These are phyloP conservation scores for Baronia brevicornis DNA, from an alignment of 2,888 invertebrate genomes.

Conservation along the genomic window DNA sequence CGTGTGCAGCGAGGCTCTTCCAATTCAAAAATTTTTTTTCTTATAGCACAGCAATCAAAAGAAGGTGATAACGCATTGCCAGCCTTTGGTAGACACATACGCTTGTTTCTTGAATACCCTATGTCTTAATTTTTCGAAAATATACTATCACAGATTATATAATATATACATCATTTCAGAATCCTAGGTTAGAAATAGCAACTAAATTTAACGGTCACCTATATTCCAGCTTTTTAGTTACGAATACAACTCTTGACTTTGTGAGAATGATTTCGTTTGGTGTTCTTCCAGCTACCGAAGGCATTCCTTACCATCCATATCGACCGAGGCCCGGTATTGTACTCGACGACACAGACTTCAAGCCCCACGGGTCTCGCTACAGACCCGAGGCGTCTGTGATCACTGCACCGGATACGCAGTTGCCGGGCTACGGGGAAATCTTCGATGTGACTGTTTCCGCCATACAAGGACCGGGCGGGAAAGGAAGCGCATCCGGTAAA, in stretches of 20 bases:
- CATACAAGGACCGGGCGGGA: conserved; percentile 86
- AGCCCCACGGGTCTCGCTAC: conserved; percentile 76
- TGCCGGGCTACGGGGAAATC: conserved; percentile 81
- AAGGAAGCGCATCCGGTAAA: conserved; percentile 53
- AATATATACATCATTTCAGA: too few species aligned
- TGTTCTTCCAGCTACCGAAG: conserved; percentile 48
- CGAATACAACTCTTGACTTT: too few species aligned
- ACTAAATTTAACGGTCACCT: too few species aligned
- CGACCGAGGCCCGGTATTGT: conserved; percentile 90
- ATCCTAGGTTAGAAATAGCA: too few species aligned
- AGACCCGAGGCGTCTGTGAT: conserved; percentile 57
- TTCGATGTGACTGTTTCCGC: conserved; percentile 93
- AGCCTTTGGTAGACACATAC: too few species aligned
- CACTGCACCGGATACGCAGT: conserved; percentile 56
- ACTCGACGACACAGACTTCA: conserved; percentile 87
- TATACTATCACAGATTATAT: too few species aligned
- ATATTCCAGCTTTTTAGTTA: too few species aligned
- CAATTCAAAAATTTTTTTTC: not conserved
- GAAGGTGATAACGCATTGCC: too few species aligned
- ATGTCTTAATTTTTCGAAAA: too few species aligned
- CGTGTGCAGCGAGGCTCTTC: not conserved
- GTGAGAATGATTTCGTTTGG: too few species aligned
- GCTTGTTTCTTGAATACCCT: too few species aligned
- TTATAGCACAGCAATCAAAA: too few species aligned
- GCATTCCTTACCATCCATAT: conserved; percentile 77